Base-by-base conservation (phyloP, 1,140 invertebrate species). In the Heliconius hermathena region DNA sequence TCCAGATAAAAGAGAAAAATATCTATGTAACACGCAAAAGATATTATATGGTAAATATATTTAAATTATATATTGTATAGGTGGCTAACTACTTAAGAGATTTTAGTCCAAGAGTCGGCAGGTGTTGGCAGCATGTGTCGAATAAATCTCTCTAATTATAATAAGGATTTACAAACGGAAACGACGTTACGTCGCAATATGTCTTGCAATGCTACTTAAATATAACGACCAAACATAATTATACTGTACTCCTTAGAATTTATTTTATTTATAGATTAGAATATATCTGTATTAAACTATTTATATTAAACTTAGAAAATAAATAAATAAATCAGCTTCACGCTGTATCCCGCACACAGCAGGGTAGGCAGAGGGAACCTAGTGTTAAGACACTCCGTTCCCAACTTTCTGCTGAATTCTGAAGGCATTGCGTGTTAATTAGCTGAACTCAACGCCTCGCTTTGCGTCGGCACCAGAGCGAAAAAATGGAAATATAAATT, bases 81-180 rank as follows among this genome's bases (percentile, higher is more conserved):
- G 74, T 70, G 29, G 66, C 54, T 38, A 57, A 72, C 49, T 81
- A 78, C 26, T 36, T 81, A 78, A 70, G 46, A 71, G 38, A 36
- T 77, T 41, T 57, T n/a, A 71, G 74, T 78, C 60, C 79, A 75
- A 78, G 73, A 73, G 73, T 71, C 76, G 60, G 60, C 81, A 83
- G 79, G 60, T 78, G 81, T 85, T 86, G 82, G 85, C 84, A 84
- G 74, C 38, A 49, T 13, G 70, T 78, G 70, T 20, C 41, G 66
- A 76, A 85, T 87, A 84, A 85, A 85, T 85, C 83, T 81, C 78
- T 66, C 77, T 71, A 11, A 22, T 49, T 78, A 57, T 78, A 73
- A 78, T 78, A 73, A 78, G 71, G 52, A 78, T 78, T 78, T 78
- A 66, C 38, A 72, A 66, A 74, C 72, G 54, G 72, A 74, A 78